Evolutionary conservation across 2,888 invertebrate species (phyloP).

Genomic region (Nezara viridula): DNA sequence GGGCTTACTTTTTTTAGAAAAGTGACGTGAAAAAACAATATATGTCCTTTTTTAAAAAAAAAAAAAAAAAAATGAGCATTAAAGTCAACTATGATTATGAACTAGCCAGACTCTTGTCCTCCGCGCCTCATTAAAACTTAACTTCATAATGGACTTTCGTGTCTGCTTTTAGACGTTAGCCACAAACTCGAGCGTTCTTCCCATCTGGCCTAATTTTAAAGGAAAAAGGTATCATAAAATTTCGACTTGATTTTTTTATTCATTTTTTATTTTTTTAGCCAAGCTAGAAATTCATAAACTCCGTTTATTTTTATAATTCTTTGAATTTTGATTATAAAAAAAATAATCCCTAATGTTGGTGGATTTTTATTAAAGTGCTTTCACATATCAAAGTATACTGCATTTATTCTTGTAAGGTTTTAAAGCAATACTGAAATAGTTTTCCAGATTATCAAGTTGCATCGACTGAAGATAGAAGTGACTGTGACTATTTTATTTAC

Average conservation of each 20-base stretch:
- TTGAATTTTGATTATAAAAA: neutral
- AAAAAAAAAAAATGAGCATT: neutral
- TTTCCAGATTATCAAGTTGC: too few relatives aligned
- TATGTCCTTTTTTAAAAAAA: too few relatives aligned
- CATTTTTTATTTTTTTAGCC: neutral
- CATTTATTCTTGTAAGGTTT: too few relatives aligned
- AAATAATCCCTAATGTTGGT: too few relatives aligned
- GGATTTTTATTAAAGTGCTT: too few relatives aligned
- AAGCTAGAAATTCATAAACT: neutral
- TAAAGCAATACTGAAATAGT: too few relatives aligned
- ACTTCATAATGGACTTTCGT: conserved; percentile 30
- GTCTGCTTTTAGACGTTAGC: conserved; percentile 2
- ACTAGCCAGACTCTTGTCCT: neutral
- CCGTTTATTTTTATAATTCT: neutral
- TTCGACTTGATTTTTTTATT: neutral
- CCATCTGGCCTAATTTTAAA: neutral
- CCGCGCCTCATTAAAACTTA: neutral
- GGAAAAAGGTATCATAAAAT: neutral
- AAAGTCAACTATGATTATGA: neutral
- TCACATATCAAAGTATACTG: too few relatives aligned
- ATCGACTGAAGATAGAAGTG: too few relatives aligned
- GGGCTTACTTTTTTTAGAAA: too few relatives aligned
- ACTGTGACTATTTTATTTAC: too few relatives aligned
- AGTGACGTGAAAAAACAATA: too few relatives aligned
- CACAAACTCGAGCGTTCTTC: neutral